phyloP scores from a whole-genome alignment of 2,888 invertebrate species.

The Rhamphomyia laevipes region DNA sequence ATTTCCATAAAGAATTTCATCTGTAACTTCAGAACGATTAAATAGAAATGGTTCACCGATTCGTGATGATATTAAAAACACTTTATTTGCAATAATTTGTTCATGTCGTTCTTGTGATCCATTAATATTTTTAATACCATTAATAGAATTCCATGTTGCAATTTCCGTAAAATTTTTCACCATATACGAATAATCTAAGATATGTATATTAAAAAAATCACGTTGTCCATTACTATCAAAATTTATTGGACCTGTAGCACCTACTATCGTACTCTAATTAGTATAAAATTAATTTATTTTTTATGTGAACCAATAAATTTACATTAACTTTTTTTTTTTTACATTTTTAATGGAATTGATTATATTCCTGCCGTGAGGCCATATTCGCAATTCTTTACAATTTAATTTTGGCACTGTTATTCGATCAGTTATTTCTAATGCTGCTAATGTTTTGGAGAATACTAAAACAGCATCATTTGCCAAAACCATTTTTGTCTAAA shows the following conservation, averaged over 20 bases:
- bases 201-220: slow-evolving; percentile 50
- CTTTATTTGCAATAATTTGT: slow-evolving; percentile 47
- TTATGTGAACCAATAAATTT: not conserved
- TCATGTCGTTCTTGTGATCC: slow-evolving; percentile 24
- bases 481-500: slow-evolving; percentile 52
- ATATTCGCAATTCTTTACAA: slow-evolving; percentile 37
- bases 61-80: slow-evolving; percentile 58
- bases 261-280: slow-evolving; percentile 30
- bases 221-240: slow-evolving; percentile 49
- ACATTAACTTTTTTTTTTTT: slow-evolving; percentile 19
- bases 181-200: slow-evolving; percentile 48
- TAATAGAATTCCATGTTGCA: slow-evolving; percentile 34
- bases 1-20: slow-evolving; percentile 55
- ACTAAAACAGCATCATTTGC: slow-evolving; percentile 58
- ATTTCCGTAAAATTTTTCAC: slow-evolving; percentile 45
- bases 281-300: not conserved
- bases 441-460: slow-evolving; percentile 45
- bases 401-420: slow-evolving; percentile 26
- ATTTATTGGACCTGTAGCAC: slow-evolving; percentile 30
- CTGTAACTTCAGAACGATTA: slow-evolving; percentile 18
- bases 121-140: slow-evolving; percentile 40
- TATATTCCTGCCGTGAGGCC: slow-evolving; percentile 51
- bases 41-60: slow-evolving; percentile 62
- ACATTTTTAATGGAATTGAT: slow-evolving; percentile 56
- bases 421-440: slow-evolving; percentile 29